Conservation (phyloP, 2,888 invertebrate species). For the Polydrusus tereticollis region DNA sequence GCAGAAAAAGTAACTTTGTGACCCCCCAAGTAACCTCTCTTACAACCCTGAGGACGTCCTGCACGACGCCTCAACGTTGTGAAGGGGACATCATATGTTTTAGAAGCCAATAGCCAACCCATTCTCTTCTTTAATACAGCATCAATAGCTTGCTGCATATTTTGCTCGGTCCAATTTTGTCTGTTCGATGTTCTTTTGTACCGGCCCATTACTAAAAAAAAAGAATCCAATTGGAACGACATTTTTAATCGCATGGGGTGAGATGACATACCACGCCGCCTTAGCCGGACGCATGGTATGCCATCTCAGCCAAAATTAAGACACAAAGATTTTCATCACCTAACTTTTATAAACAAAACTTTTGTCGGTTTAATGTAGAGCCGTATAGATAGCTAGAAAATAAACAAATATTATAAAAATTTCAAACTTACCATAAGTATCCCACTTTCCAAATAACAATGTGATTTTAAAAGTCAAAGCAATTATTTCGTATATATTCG, state of each 20-base stretch:
- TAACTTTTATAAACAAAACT: too few relatives aligned
- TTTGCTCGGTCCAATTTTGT: slow-evolving; percentile 22
- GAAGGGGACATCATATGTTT: slow-evolving; percentile 31
- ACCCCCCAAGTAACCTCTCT: slow-evolving; percentile 24
- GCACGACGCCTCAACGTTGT: slow-evolving; percentile 20
- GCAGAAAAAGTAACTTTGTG: slow-evolving; percentile 33
- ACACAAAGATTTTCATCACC: too few relatives aligned
- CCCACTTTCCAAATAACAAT: neutral
- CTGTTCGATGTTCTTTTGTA: slow-evolving; percentile 18
- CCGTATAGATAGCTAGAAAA: too few relatives aligned
- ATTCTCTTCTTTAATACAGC: slow-evolving; percentile 20
- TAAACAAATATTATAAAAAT: neutral
- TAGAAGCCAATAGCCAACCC: too few relatives aligned
- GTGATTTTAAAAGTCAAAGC: neutral
- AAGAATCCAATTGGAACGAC: neutral
- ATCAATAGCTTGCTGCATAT: slow-evolving; percentile 15
- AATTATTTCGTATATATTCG: too few relatives aligned
- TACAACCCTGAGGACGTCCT: neutral
- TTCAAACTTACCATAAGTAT: too few relatives aligned
- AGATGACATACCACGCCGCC: slow-evolving; percentile 26
- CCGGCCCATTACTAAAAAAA: slow-evolving; percentile 21
- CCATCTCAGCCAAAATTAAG: slow-evolving; percentile 10
- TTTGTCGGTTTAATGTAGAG: too few relatives aligned
- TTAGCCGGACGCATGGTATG: neutral
- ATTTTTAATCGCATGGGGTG: neutral